phyloP scores from a whole-genome alignment of 2,888 invertebrate genomes.

The Acronicta alni region DNA sequence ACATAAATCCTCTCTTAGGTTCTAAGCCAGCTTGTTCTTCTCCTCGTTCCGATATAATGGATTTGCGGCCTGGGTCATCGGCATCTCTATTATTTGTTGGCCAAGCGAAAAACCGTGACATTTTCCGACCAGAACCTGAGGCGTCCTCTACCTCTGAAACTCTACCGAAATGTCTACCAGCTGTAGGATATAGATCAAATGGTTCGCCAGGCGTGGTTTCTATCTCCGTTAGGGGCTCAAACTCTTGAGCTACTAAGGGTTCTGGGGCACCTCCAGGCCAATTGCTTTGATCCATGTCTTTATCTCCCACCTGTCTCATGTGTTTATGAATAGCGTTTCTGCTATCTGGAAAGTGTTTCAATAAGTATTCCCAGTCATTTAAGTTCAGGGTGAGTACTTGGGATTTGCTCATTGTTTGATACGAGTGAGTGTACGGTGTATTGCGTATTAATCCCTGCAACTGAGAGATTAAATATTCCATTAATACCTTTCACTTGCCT shows the following conservation, averaged over 20 bases:
- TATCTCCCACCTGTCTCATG: slow-evolving; percentile 33
- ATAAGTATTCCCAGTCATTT: slow-evolving; percentile 74
- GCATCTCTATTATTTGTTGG: not conserved
- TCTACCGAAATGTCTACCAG: not conserved
- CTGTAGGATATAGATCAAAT: slow-evolving; percentile 1
- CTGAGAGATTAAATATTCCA: slow-evolving; percentile 49
- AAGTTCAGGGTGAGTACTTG: slow-evolving; percentile 74
- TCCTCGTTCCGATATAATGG: not conserved
- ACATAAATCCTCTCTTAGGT: slow-evolving; percentile 17
- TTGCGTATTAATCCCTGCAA: slow-evolving; percentile 72
- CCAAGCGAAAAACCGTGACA: not conserved
- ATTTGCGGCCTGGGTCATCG: slow-evolving; percentile 1
- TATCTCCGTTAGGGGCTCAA: slow-evolving; percentile 10
- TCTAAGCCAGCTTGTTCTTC: not conserved
- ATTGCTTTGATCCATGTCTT: slow-evolving; percentile 10
- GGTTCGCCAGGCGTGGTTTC: not conserved
- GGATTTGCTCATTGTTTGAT: slow-evolving; percentile 68
- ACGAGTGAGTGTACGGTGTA: slow-evolving; percentile 70
- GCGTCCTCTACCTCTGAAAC: not conserved
- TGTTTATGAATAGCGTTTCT: slow-evolving; percentile 64
- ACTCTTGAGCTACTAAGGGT: not conserved
- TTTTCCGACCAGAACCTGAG: not conserved
- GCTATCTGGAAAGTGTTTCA: slow-evolving; percentile 75
- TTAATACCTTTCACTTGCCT: too few species aligned
- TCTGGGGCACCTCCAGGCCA: slow-evolving; percentile 37